These are phyloP conservation scores for Bembecia ichneumoniformis DNA, from an alignment of 2,888 invertebrate species.

Conservation along the genomic window DNA sequence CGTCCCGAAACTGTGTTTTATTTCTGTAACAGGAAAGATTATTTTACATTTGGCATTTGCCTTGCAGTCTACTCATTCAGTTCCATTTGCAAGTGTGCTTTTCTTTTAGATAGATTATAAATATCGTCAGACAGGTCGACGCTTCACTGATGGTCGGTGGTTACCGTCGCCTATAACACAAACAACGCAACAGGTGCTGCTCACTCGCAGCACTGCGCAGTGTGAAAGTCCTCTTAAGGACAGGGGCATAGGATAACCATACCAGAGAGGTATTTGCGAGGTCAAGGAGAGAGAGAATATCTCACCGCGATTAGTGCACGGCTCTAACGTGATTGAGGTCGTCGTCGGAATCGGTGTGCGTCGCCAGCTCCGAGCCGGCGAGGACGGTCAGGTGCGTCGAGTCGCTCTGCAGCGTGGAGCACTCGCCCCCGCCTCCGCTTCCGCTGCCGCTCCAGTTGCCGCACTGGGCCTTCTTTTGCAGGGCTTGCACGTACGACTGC, in stretches of 20 bases:
- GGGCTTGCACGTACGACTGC: conserved; percentile 84
- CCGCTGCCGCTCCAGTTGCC: conserved; percentile 61
- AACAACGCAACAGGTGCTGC: not conserved
- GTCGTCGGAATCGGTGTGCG: conserved; percentile 75
- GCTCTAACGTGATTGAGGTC: conserved; percentile 54
- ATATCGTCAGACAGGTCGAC: no score
- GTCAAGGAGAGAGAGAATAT: not conserved
- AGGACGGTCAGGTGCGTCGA: conserved; percentile 83
- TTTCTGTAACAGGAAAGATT: no score
- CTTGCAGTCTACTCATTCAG: no score
- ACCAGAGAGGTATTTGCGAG: not conserved
- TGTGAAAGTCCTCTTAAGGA: not conserved
- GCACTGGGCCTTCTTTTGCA: conserved; percentile 81
- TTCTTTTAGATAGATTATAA: no score
- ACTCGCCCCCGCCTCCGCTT: conserved; percentile 68
- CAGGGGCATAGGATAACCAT: not conserved
- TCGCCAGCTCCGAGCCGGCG: conserved; percentile 75
- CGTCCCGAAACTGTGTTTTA: no score
- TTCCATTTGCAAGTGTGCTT: no score
- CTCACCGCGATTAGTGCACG: conserved; percentile 25
- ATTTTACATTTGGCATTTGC: no score
- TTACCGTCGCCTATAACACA: not conserved
- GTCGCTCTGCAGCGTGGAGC: conserved; percentile 84
- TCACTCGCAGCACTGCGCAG: not conserved
- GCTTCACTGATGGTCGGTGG: no score